Conservation (phyloP, 1,140 invertebrate species). For the Cecropterus lyciades region DNA sequence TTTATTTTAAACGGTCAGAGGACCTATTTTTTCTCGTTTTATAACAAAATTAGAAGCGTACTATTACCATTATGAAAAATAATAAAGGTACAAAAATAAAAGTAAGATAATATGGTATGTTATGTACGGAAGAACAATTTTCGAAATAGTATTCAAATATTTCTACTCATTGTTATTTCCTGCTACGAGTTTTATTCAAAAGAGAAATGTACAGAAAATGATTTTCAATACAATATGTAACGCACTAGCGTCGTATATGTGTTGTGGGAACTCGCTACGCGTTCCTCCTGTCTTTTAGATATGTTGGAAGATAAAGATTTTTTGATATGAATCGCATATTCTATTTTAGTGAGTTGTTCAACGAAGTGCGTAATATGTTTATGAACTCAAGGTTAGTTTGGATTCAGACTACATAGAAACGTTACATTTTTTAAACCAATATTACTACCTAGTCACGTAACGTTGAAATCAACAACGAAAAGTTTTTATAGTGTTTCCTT, state of each 20-base stretch:
- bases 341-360: constrained; percentile 29
- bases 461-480: too few relatives aligned
- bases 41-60: too few relatives aligned
- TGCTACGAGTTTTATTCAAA: too few relatives aligned
- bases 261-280: neutral
- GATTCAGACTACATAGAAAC: constrained; percentile 15
- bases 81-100: too few relatives aligned
- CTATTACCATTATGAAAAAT: too few relatives aligned
- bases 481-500: too few relatives aligned
- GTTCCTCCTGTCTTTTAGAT: neutral
- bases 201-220: neutral
- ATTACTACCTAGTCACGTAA: too few relatives aligned
- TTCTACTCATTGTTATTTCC: neutral
- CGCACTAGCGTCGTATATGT: neutral
- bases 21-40: too few relatives aligned
- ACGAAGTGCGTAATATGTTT: constrained; percentile 32
- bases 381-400: constrained; percentile 32
- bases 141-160: neutral
- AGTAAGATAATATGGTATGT: too few relatives aligned
- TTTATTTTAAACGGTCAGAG: too few relatives aligned
- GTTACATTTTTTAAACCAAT: constrained; percentile 11
- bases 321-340: constrained; percentile 19
- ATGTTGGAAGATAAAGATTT: neutral
- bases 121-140: neutral
- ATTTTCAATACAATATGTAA: neutral